Evolutionary conservation across 2,888 invertebrate genomes (phyloP).

Genomic region (Drosophila siamana): DNA sequence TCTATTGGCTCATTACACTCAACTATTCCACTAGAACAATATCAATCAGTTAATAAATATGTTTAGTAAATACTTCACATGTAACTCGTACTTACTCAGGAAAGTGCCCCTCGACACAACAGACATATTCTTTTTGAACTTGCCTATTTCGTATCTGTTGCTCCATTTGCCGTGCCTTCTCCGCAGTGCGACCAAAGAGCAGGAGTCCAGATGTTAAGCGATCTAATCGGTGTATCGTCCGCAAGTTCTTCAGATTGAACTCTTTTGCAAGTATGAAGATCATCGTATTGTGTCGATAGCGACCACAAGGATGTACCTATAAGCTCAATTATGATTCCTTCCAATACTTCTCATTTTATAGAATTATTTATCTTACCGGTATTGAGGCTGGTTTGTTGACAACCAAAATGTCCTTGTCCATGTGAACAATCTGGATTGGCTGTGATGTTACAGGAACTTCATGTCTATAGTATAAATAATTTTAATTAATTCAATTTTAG

Average conservation of each 20-base stretch:
- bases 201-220: slow-evolving; percentile 96
- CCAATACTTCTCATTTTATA: background rate
- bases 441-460: slow-evolving; percentile 98
- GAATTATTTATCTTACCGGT: slow-evolving; percentile 90
- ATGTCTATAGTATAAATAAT: slow-evolving; percentile 91
- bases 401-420: slow-evolving; percentile 99
- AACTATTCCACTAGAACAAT: slow-evolving; percentile 89
- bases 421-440: slow-evolving; percentile 97
- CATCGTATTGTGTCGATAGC: slow-evolving; percentile 98
- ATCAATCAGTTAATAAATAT: background rate
- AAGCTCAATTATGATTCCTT: background rate
- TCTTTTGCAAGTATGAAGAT: slow-evolving; percentile 98
- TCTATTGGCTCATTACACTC: slow-evolving; percentile 96
- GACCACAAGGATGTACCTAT: slow-evolving; percentile 98
- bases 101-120: slow-evolving; percentile 96
- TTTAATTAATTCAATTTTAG: background rate
- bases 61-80: background rate
- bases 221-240: slow-evolving; percentile 97
- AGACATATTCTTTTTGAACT: slow-evolving; percentile 97
- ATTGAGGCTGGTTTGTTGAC: slow-evolving; percentile 99
- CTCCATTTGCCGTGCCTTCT: slow-evolving; percentile 97
- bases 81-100: slow-evolving; percentile 89
- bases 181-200: slow-evolving; percentile 95
- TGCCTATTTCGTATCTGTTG: slow-evolving; percentile 95
- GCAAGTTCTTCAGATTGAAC: slow-evolving; percentile 95